Base-by-base conservation (phyloP, 2,888 invertebrate species). In the Drosophila aldrichi region DNA sequence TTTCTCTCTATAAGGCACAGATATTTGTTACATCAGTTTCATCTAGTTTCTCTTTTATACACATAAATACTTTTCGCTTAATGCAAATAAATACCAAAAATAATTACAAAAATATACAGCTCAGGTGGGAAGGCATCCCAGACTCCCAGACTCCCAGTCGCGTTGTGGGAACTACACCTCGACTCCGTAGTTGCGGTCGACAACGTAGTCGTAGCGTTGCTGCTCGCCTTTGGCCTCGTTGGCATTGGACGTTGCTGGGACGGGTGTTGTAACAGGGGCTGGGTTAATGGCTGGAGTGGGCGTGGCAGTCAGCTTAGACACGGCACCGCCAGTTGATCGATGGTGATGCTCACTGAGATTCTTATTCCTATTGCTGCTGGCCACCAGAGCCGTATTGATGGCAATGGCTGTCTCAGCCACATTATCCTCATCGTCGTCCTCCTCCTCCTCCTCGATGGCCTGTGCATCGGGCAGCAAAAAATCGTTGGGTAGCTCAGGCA, bases 181-280 rank as follows among this genome's bases (percentile, higher is more conserved):
- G 83, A 97, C 97, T 91, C 97, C 97, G 89, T 97, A 94, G 70
- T 95, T 96, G 92, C 97, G 95, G 93, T 97, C 97, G 79, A 97
- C 96, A 79, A 97, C 96, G 93, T 97, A 97, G 81, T 96, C 96
- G 93, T 95, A 97, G 92, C 96, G 95, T 54, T 86, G 86, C 59
- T 91, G 77, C 43, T 79, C 79, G 44, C 67, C 34, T 38, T 71
- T 78, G 44, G 52, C 70, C 36, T 68, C 59, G 38, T 16, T 56
- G 69, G 61, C 29, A 46, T 58, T 54, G 41, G 58, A 38, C 49
- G 51, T 18, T 61, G 59, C 46, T 46, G 67, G 57, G 52, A 34
- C 60, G 7, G 72, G 43, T 38, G 75, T 34, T 36, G 70, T 44
- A 56, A 68, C 32, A 60, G 54, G 12, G 10, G 32, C 49, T 60